Base-by-base conservation (phyloP, 2,888 invertebrate genomes). In the Cotesia congregata region DNA sequence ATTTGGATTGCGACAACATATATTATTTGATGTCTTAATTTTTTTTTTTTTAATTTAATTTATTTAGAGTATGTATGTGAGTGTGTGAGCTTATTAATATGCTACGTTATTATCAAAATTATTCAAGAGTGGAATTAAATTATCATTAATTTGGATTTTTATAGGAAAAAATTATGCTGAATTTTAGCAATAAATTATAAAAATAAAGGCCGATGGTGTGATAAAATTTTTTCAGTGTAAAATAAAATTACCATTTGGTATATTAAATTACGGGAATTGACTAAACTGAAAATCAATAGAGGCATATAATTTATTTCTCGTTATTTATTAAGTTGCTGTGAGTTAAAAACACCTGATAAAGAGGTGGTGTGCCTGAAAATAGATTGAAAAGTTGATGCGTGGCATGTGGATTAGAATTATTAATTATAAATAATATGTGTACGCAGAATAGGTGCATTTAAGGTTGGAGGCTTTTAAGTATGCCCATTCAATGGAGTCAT, bases 281-380 rank as follows among this genome's bases (percentile, higher is more conserved):
- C 12, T 50, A 50, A 50, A 50, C 12, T 12, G 2, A 50, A 50
- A 50, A 50, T 50, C 50, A 12, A 50, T 50, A 12, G 9, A 50
- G 7, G 50, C 12, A 50, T 50, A 12, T 9, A 50, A 50, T 50
- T 50, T 50, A 50, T 50, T 50, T 50, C 50, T 50, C 50, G 12
- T 50, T 50, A 50, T 50, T 50, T 50, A 50, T 7, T 30, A 70
- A 70, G 50, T 68, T 69, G 62, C 64, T 30, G 50, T 50, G 7
- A 50, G 50, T 38, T 7, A 50, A 50, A 50, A 50, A 50, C 4
- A 50, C 9, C 50, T 7, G 50, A 7, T 50, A 50, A 50, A 20
- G 41, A 50, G 74, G 75, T 41, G 75, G 62, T 64, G 75, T 70
- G 30, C 41, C 70, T 38, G 73, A 74, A 65, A 73, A 77, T 77